Evolutionary conservation across 1,140 invertebrate species (phyloP).

Genomic region (silkworm (Bombyx mori)): DNA sequence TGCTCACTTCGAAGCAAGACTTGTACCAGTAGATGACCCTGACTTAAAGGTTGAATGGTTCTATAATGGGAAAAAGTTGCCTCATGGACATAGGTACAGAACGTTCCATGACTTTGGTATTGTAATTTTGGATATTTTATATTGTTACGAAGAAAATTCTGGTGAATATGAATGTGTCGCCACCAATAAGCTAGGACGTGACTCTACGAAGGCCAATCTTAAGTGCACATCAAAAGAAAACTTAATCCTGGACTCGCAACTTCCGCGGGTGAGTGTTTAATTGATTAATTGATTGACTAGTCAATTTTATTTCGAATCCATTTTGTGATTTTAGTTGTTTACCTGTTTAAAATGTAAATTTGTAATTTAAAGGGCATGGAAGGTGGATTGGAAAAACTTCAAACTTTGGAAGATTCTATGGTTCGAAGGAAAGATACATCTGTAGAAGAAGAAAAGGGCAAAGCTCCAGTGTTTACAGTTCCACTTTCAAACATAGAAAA

Average conservation of each 20-base stretch:
- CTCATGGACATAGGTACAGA: conserved; percentile 93
- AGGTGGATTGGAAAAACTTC: conserved; percentile 92
- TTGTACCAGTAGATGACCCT: conserved; percentile 93
- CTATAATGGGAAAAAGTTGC: conserved; percentile 93
- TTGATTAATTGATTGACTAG: conserved; percentile 6
- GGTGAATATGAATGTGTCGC: conserved; percentile 94
- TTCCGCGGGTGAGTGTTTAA: conserved; percentile 80
- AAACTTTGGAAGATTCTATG: conserved; percentile 91
- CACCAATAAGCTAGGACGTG: conserved; percentile 91
- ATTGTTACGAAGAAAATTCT: conserved; percentile 97
- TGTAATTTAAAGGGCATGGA: conserved; percentile 84
- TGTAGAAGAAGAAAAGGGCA: conserved; percentile 79
- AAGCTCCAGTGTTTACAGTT: conserved; percentile 92
- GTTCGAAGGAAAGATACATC: conserved; percentile 80
- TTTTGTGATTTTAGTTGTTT: neutral
- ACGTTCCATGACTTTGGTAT: conserved; percentile 98
- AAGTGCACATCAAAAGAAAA: conserved; percentile 92
- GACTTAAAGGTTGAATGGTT: conserved; percentile 96
- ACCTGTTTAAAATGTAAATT: neutral
- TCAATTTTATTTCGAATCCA: neutral
- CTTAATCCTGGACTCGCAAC: conserved; percentile 94
- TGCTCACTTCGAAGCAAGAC: conserved; percentile 92
- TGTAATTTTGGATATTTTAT: conserved; percentile 95
- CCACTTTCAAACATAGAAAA: conserved; percentile 90
- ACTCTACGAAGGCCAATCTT: conserved; percentile 87